These are phyloP conservation scores for Noctuana brunneofusca DNA, from an alignment of 2,888 invertebrate species.

Conservation along the genomic window DNA sequence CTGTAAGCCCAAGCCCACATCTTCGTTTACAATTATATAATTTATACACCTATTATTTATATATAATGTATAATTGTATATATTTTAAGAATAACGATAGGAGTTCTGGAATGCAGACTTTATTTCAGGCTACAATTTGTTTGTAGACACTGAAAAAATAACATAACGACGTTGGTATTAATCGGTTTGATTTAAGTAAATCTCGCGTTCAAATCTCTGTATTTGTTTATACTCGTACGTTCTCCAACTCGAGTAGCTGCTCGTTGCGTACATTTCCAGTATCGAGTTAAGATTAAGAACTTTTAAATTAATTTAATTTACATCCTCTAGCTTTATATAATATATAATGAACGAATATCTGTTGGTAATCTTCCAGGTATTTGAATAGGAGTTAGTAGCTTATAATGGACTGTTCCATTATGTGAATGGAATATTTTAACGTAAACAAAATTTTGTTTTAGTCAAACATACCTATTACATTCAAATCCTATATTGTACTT, in stretches of 20 bases:
- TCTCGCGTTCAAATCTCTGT: not conserved
- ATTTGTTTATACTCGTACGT: slow-evolving; percentile 8
- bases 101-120: not conserved
- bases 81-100: not conserved
- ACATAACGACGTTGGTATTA: not conserved
- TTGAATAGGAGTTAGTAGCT: not conserved
- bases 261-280: not conserved
- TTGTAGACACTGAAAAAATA: not conserved
- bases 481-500: too few species aligned
- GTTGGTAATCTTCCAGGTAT: slow-evolving; percentile 4
- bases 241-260: not conserved
- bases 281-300: not conserved
- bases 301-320: slow-evolving; percentile 7
- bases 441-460: not conserved
- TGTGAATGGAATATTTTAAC: slow-evolving; percentile 1
- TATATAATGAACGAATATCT: not conserved
- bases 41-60: too few species aligned
- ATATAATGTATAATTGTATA: too few species aligned
- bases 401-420: not conserved
- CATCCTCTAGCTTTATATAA: not conserved
- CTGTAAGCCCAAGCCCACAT: too few species aligned
- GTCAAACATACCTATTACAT: too few species aligned
- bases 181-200: slow-evolving; percentile 2
- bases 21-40: too few species aligned
- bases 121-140: not conserved